Evolutionary conservation across 2,888 invertebrate genomes (phyloP).

Genomic region (Thymelicus sylvestris): DNA sequence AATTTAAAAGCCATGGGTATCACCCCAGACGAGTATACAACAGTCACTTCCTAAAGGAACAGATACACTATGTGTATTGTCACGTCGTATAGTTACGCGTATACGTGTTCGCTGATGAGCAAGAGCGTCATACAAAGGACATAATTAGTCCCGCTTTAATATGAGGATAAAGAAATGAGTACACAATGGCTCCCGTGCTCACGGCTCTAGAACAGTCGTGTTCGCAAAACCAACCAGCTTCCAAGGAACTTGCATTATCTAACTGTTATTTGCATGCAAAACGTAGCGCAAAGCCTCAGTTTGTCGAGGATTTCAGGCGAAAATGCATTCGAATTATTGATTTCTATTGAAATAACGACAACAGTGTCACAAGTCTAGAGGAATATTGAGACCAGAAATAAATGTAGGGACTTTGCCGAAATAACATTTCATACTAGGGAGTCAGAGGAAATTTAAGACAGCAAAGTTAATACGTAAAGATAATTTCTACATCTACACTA

Average conservation of each 20-base stretch:
- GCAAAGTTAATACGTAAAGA: too few relatives aligned
- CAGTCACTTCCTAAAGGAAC: background rate
- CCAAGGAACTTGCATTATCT: constrained; percentile 21
- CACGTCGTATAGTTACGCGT: background rate
- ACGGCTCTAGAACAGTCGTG: constrained; percentile 12
- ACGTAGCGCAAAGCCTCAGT: background rate
- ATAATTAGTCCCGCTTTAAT: constrained; percentile 34
- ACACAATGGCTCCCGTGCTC: constrained; percentile 38
- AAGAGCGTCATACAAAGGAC: constrained; percentile 26
- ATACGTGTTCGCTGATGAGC: constrained; percentile 6
- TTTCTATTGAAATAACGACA: background rate
- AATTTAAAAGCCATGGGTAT: too few relatives aligned
- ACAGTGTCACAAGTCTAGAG: background rate
- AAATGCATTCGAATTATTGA: constrained; percentile 1
- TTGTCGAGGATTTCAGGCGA: constrained; percentile 4
- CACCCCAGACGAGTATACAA: background rate
- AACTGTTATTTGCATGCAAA: constrained; percentile 13
- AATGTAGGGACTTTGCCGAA: too few relatives aligned
- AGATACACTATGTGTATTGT: background rate
- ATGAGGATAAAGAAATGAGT: constrained; percentile 34
- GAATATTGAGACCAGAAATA: too few relatives aligned
- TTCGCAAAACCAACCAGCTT: constrained; percentile 16
- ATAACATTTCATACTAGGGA: too few relatives aligned
- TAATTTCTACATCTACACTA: too few relatives aligned
- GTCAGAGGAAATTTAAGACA: too few relatives aligned